Percentiles rank a stretch among this genome's conserved stretches.
These are phyloP conservation scores for Thereva nobilitata DNA, from an alignment of 2,888 invertebrate species.

Conservation along the genomic window DNA sequence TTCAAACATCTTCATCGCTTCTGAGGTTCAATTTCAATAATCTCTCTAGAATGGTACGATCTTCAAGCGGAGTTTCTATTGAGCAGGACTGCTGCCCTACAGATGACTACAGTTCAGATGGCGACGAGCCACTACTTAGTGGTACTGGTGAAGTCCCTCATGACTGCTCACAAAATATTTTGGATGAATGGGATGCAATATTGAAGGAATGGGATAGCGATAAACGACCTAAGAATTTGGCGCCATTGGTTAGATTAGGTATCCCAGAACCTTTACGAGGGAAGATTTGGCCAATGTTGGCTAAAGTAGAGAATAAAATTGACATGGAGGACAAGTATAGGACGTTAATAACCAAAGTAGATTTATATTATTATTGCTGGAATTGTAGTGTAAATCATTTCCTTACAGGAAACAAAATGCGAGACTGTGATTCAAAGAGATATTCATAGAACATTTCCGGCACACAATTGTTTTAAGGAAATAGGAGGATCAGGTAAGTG, in stretches of 20 bases:
- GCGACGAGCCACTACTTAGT: slow-evolving; percentile 94
- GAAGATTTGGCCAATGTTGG: slow-evolving; percentile 96
- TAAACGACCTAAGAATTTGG: slow-evolving; percentile 78
- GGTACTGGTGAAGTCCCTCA: slow-evolving; percentile 97
- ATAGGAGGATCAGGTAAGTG: slow-evolving; percentile 70
- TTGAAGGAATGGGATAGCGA: slow-evolving; percentile 70
- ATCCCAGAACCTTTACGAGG: slow-evolving; percentile 96
- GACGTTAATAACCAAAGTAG: slow-evolving; percentile 85
- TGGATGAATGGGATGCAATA: slow-evolving; percentile 92
- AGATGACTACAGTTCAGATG: slow-evolving; percentile 65
- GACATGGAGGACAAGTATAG: slow-evolving; percentile 91
- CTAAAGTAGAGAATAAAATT: slow-evolving; percentile 81
- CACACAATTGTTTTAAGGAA: slow-evolving; percentile 97
- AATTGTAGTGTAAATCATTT: slow-evolving; percentile 15
- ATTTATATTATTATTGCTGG: slow-evolving; percentile 51
- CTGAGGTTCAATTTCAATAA: slow-evolving; percentile 56
- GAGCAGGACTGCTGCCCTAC: slow-evolving; percentile 55
- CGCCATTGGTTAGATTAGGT: slow-evolving; percentile 79
- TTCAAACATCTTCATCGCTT: slow-evolving; percentile 49
- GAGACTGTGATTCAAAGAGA: slow-evolving; percentile 95
- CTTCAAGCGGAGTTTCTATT: slow-evolving; percentile 56
- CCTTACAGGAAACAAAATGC: slow-evolving; percentile 84
- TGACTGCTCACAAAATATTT: slow-evolving; percentile 90
- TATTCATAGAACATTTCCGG: slow-evolving; percentile 97
- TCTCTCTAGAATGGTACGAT: slow-evolving; percentile 57